Evolutionary conservation across 2,113 vertebrate species (phyloP).

Genomic region (Psephotus haematonotus): DNA sequence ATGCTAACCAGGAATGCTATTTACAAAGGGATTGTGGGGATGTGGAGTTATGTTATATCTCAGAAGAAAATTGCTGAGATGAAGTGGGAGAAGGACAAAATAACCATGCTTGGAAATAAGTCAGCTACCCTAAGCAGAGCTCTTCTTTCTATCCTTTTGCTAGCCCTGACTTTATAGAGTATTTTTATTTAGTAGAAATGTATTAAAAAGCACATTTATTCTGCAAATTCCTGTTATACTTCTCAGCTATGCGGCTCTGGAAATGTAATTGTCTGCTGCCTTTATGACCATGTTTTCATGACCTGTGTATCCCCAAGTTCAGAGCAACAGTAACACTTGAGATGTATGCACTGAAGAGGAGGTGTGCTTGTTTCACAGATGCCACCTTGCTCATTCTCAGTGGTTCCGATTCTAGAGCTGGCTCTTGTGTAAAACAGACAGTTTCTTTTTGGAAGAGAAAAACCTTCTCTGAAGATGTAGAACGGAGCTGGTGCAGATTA

Average conservation of each 20-base stretch:
- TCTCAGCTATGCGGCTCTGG: background rate
- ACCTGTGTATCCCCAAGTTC: background rate
- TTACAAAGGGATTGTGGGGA: background rate
- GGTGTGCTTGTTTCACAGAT: background rate
- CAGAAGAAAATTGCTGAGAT: background rate
- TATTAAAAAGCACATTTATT: background rate
- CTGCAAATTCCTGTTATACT: background rate
- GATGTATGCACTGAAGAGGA: background rate
- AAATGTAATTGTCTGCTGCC: background rate
- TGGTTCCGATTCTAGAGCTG: background rate
- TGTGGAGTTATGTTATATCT: background rate
- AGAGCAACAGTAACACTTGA: background rate
- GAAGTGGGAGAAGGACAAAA: background rate
- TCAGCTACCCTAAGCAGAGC: background rate
- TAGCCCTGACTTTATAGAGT: background rate
- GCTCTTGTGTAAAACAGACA: background rate
- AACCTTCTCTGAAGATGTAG: background rate
- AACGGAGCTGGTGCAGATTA: background rate
- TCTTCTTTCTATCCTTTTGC: background rate
- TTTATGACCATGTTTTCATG: background rate
- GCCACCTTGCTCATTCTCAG: background rate
- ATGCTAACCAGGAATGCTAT: background rate
- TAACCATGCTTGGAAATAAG: background rate
- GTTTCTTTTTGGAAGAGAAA: background rate
- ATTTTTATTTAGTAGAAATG: background rate